Base-by-base conservation (phyloP, 2,113 vertebrate species). In the Platanista minor region DNA sequence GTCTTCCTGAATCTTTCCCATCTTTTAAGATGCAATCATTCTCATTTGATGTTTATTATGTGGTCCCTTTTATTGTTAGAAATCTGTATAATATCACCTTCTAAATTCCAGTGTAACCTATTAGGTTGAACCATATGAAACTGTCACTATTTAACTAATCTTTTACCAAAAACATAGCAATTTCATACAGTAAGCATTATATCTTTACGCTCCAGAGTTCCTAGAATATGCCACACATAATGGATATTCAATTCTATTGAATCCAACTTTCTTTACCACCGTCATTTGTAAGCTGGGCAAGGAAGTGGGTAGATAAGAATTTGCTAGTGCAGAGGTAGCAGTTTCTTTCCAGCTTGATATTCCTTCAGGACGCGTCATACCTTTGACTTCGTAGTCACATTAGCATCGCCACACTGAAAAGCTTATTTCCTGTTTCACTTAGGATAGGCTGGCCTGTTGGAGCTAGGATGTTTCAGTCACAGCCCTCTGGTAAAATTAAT, bases 351-450 rank as follows among this genome's bases (percentile, higher is more conserved):
- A 66, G 31, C 57, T 69, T 96, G 54, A 69, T 61, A 81, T 62
- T 66, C 59, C 61, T 89, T 89, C 87, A 89, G 12, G 49, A 72
- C 36, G 82, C 41, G 80, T 43, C 59, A 17, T 85, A 29, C 33
- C 46, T 52, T n/a, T 52, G 27, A 20, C 72, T 75, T 46, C 17
- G 27, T 62, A 88, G 82, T 90, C 80, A 83, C 39, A 92, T 81
- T 88, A 95, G 31, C 64, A 91, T 36, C 83, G 92, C 59, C 33
- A 59, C 52, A 78, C 43, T 54, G n/a, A 93, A 92, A 95, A 96
- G 23, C 82, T 25, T 75, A 71, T 87, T 92, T 97, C 82, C 71
- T 94, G 62, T 39, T 83, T 95, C 66, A 91, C 64, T 69, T 92
- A 88, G 81, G 21, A 59, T 41, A 81, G 87, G 64, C 8, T 75